Evolutionary conservation across 1,140 invertebrate species (phyloP).

Genomic region (Andricus grossulariae): DNA sequence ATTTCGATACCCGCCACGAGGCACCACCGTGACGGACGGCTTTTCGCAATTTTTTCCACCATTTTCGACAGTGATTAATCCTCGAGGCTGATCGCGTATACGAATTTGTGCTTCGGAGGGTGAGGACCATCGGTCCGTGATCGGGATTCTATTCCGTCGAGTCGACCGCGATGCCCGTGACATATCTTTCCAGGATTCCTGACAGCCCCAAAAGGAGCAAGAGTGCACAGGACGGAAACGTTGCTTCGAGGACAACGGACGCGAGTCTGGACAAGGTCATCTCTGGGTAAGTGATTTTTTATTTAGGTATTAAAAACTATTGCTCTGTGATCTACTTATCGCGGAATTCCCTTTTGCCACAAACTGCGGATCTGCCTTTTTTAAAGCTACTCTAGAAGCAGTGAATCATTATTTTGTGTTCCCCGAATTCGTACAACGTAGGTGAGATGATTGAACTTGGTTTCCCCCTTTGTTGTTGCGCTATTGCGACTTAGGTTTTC

Average conservation of each 20-base stretch:
- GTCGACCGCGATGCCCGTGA: slow-evolving; percentile 65
- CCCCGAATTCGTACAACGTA: slow-evolving; percentile 33
- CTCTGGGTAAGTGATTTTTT: slow-evolving; percentile 45
- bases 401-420: slow-evolving; percentile 31
- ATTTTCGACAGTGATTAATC: slow-evolving; percentile 12
- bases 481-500: slow-evolving; percentile 41
- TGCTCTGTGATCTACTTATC: slow-evolving; percentile 18
- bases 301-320: background rate
- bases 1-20: slow-evolving; percentile 9
- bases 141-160: slow-evolving; percentile 49
- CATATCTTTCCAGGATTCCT: slow-evolving; percentile 57
- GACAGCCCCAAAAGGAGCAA: slow-evolving; percentile 55
- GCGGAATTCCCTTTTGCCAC: slow-evolving; percentile 33
- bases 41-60: slow-evolving; percentile 10
- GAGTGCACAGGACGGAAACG: slow-evolving; percentile 43
- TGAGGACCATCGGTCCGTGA: slow-evolving; percentile 41
- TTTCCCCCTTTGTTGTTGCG: slow-evolving; percentile 45
- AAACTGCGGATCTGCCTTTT: background rate
- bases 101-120: slow-evolving; percentile 35
- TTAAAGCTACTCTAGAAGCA: background rate
- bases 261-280: slow-evolving; percentile 48
- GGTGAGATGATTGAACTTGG: slow-evolving; percentile 19
- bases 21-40: slow-evolving; percentile 25
- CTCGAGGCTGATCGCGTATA: slow-evolving; percentile 7
- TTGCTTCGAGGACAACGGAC: slow-evolving; percentile 41